Evolutionary conservation across 2,113 vertebrate species (phyloP), one percentile per base, ranked within the genome.

Genomic region (Isichthys henryi): DNA sequence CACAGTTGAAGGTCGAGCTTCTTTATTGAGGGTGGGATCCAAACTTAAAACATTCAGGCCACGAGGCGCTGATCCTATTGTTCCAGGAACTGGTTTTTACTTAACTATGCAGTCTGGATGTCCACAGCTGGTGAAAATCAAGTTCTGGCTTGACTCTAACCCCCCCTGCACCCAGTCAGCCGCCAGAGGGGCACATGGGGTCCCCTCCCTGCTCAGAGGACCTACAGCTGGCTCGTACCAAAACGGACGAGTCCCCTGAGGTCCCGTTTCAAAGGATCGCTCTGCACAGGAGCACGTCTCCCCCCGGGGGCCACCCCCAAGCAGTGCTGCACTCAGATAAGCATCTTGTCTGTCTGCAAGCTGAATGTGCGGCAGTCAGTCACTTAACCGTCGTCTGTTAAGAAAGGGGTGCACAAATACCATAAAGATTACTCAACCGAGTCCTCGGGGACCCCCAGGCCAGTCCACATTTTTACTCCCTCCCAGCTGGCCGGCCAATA

Each of bases 151-250:
- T 62, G 23, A 66, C 11, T 66, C 62, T 27, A 27, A 62, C 17
- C 17, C n/a, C n/a, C 62, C 0, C n/a, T 2, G 2, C n/a, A 1
- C n/a, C n/a, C 62, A 3, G 1, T 31, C 1, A 3, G 10, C 10
- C 1, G 10, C 62, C 27, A 27, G n/a, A 70, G 62, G 62, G 62
- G 62, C n/a, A 27, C 27, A 70, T 31, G 62, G 62, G 27, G 62
- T 70, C n/a, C 62, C 53, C 62, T 70, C n/a, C 10, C 62, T 70
- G 62, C 62, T 70, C 62, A 70, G 27, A 31, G 62, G 62, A 27
- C 62, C 62, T 70, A 27, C 62, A 31, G 62, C n/a, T 13, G 10
- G 9, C n/a, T 70, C 4, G 62, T 31, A 70, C 62, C 35, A 80
- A 17, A 80, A 19, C n/a, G 17, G 31, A 5, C 0, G 1, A 80